phyloP scores from a whole-genome alignment of 2,113 vertebrate genomes.

The Garra rufa region DNA sequence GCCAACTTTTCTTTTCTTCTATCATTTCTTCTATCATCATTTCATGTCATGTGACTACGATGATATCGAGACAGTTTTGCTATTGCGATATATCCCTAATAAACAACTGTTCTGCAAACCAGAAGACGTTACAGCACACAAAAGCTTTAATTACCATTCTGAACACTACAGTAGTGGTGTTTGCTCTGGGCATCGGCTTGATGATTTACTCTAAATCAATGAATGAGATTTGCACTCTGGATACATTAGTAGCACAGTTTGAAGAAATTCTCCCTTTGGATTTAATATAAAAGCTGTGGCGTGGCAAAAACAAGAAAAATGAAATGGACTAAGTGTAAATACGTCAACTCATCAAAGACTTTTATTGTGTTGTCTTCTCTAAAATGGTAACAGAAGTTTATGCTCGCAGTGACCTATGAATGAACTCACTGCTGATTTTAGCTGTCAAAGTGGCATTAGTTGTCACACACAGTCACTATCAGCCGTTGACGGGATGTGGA shows the following conservation, averaged over 20 bases:
- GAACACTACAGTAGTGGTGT: neutral
- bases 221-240: constrained; percentile 9
- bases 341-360: neutral
- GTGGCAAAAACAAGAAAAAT: neutral
- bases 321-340: neutral
- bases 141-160: constrained; percentile 4
- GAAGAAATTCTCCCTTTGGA: neutral
- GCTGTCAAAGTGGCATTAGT: neutral
- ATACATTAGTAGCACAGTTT: neutral
- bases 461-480: constrained; percentile 24
- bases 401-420: constrained; percentile 1
- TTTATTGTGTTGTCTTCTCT: neutral
- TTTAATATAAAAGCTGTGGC: too few species aligned
- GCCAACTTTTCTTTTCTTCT: too few species aligned
- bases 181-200: constrained; percentile 17
- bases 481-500: constrained; percentile 24
- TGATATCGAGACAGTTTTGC: too few species aligned
- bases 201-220: constrained; percentile 15
- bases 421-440: constrained; percentile 18
- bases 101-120: neutral
- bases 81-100: too few species aligned
- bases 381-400: neutral
- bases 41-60: too few species aligned
- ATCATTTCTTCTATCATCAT: too few species aligned
- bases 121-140: too few species aligned